phyloP scores from a whole-genome alignment of 2,113 vertebrate genomes.

The Galbula dea region DNA sequence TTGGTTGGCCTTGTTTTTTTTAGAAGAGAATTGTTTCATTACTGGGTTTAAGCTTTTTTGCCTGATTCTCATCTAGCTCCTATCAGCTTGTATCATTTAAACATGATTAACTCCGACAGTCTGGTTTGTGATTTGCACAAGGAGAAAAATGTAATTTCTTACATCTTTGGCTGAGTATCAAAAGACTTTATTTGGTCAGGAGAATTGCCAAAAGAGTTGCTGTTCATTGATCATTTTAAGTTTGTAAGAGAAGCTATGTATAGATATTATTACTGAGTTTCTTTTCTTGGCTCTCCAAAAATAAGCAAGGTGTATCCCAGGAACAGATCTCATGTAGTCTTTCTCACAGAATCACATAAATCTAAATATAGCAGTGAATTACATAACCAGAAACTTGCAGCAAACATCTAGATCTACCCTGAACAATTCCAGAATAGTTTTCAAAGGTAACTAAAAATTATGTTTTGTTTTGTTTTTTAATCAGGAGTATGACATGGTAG shows the following conservation, averaged over 20 bases:
- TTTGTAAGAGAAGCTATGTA: neutral
- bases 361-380: neutral
- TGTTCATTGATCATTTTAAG: neutral
- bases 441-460: neutral
- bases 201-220: neutral
- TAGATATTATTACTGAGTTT: neutral
- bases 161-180: neutral
- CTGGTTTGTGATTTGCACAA: neutral
- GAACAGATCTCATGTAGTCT: neutral
- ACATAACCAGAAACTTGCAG: neutral
- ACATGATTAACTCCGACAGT: neutral
- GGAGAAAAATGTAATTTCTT: neutral
- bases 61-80: neutral
- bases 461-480: neutral
- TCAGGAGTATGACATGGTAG: neutral
- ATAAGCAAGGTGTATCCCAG: neutral
- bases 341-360: neutral
- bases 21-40: neutral
- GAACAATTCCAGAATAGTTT: neutral
- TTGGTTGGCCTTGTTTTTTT: neutral
- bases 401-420: neutral
- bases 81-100: neutral
- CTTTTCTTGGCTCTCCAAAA: neutral
- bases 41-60: neutral
- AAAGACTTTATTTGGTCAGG: neutral